Evolutionary conservation across 2,113 vertebrate species (phyloP).

Genomic region (Oxyruncus cristatus): DNA sequence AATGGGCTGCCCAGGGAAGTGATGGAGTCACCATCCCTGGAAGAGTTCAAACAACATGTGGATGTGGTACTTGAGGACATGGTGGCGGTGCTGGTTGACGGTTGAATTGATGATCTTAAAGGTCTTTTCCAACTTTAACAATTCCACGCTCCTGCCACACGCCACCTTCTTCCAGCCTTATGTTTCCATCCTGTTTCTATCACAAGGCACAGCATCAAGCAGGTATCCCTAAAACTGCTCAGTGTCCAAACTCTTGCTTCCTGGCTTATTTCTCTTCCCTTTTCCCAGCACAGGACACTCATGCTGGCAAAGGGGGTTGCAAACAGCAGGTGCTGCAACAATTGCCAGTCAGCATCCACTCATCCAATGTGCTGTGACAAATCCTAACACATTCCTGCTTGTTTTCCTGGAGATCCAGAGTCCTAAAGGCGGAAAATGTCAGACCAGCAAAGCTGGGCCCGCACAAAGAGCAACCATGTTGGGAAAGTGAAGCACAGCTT

Average conservation of each 20-base stretch:
- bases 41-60: background rate
- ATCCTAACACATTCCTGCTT: background rate
- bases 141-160: background rate
- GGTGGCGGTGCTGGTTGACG: background rate
- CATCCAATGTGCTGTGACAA: background rate
- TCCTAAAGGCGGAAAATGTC: background rate
- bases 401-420: background rate
- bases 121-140: background rate
- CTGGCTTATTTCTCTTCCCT: background rate
- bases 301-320: background rate
- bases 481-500: background rate
- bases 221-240: background rate
- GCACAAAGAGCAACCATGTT: accelerated
- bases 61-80: background rate
- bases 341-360: background rate
- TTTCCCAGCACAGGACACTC: background rate
- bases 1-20: background rate
- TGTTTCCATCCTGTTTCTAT: background rate
- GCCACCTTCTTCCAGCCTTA: background rate
- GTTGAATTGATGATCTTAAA: background rate
- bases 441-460: background rate
- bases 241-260: background rate
- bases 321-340: background rate
- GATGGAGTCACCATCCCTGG: background rate
- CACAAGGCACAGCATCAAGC: background rate